Percentiles rank a stretch among this genome's conserved stretches.
phyloP scores from a whole-genome alignment of 2,888 invertebrate species.

The Cylindroiulus punctatus region DNA sequence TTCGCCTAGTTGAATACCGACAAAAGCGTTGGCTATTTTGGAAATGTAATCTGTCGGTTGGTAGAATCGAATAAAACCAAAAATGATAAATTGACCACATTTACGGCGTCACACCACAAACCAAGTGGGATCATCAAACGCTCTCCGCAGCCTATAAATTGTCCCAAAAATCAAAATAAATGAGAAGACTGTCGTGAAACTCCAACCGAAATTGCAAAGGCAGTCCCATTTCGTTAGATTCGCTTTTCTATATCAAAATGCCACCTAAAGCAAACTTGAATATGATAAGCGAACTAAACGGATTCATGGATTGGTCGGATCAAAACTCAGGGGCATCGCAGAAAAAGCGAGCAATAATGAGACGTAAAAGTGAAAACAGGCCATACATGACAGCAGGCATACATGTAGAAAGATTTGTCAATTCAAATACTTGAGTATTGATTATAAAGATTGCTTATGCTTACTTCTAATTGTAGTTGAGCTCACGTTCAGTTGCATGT shows the following conservation, averaged over 20 bases:
- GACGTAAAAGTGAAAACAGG: constrained; percentile 10
- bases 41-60: background rate
- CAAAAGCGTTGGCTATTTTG: background rate
- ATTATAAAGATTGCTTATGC: too few species aligned
- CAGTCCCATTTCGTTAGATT: constrained; percentile 1
- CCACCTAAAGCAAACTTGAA: constrained; percentile 29
- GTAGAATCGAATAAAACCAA: background rate
- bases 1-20: too few species aligned
- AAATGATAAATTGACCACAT: constrained; percentile 36
- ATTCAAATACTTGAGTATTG: background rate
- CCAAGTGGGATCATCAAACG: constrained; percentile 45
- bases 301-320: constrained; percentile 35
- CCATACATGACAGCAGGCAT: background rate
- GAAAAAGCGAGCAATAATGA: background rate
- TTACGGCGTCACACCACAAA: constrained; percentile 33
- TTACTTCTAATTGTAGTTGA: too few species aligned
- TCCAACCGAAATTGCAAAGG: constrained; percentile 22
- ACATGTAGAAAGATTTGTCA: background rate
- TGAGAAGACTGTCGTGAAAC: constrained; percentile 28
- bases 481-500: too few species aligned
- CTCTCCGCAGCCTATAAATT: constrained; percentile 36
- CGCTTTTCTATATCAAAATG: constrained; percentile 10
- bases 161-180: constrained; percentile 44
- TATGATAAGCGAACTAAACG: constrained; percentile 37
- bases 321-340: background rate